Evolutionary conservation across 1,140 invertebrate genomes (phyloP).

Genomic region (Chymomyza costata): DNA sequence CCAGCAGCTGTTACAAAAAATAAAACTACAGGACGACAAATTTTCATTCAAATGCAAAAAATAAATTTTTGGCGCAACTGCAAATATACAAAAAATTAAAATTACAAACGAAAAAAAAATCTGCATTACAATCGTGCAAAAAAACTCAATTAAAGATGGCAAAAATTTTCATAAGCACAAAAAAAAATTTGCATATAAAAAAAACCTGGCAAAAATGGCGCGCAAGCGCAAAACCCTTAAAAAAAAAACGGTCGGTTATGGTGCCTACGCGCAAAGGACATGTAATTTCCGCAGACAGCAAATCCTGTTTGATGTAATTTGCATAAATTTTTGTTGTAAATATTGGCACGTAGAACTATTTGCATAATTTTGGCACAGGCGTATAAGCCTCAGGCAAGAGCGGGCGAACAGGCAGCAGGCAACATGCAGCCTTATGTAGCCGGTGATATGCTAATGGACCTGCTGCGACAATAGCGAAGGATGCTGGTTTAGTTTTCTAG

Average conservation of each 20-base stretch:
- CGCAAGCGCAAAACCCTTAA: constrained; percentile 45
- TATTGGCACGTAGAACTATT: constrained; percentile 54
- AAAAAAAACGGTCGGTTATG: constrained; percentile 22
- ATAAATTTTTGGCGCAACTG: constrained; percentile 42
- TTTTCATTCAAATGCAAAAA: constrained; percentile 62
- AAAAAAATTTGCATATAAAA: constrained; percentile 61
- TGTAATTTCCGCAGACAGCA: constrained; percentile 55
- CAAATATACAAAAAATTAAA: constrained; percentile 48
- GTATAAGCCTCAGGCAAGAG: constrained; percentile 9
- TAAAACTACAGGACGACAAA: neutral
- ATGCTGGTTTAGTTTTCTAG: neutral
- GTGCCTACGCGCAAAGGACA: constrained; percentile 16
- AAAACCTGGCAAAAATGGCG: constrained; percentile 48
- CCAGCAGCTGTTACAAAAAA: neutral
- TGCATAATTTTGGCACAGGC: constrained; percentile 61
- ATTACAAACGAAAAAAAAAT: constrained; percentile 69
- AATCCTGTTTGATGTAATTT: constrained; percentile 48
- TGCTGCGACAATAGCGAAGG: constrained; percentile 35
- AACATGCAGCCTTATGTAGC: constrained; percentile 21
- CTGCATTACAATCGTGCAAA: constrained; percentile 67
- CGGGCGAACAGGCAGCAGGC: constrained; percentile 23
- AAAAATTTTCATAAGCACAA: constrained; percentile 34
- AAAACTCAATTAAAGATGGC: constrained; percentile 64
- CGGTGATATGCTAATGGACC: constrained; percentile 74
- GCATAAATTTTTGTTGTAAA: constrained; percentile 69